These are phyloP conservation scores for Prionace glauca DNA, from an alignment of 2,797 vertebrate species.

Conservation along the genomic window DNA sequence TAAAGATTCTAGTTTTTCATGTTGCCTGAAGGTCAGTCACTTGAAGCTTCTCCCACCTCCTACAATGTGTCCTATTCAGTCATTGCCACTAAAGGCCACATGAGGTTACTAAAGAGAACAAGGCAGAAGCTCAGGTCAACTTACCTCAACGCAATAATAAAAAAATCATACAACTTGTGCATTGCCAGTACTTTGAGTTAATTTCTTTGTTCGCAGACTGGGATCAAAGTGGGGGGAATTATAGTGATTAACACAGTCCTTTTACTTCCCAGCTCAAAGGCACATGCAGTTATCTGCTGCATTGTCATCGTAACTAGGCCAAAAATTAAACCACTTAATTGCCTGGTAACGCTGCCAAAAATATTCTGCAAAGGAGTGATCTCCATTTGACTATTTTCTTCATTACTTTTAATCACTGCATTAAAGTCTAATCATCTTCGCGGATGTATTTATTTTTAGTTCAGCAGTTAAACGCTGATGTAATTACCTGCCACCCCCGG, in stretches of 20 bases:
- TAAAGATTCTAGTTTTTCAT: neutral
- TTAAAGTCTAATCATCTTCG: neutral
- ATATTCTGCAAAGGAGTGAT: neutral
- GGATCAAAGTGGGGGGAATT: neutral
- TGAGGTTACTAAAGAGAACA: neutral
- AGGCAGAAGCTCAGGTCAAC: neutral
- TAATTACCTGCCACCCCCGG: neutral
- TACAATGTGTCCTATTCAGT: neutral
- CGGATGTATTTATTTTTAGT: neutral
- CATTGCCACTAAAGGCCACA: neutral
- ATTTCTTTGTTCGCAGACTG: neutral
- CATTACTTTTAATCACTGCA: neutral
- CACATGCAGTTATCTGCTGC: neutral
- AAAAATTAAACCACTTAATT: neutral
- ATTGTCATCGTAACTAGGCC: neutral
- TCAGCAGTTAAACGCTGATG: neutral
- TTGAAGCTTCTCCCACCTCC: neutral
- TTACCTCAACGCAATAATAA: neutral
- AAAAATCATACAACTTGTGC: neutral
- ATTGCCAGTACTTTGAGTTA: neutral
- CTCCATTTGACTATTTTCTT: neutral
- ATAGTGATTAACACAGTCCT: neutral
- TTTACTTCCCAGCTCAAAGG: neutral
- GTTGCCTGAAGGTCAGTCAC: neutral
- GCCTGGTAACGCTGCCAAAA: neutral